These are phyloP conservation scores for Periophthalmodon schlosseri DNA, from an alignment of 2,113 vertebrate genomes.

Conservation along the genomic window DNA sequence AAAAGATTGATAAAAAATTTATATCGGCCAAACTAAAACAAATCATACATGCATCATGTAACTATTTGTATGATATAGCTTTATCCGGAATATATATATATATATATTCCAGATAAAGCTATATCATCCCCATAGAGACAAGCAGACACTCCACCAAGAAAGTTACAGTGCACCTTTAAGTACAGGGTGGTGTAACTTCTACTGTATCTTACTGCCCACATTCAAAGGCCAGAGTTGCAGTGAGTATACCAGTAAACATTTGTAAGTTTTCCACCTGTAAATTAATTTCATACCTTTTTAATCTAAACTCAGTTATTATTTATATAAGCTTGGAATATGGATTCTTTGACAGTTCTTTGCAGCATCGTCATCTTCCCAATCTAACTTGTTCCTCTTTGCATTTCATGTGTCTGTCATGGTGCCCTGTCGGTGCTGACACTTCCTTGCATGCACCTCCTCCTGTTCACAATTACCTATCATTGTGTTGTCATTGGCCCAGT, in stretches of 20 bases:
- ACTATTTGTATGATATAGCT: no score
- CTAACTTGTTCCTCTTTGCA: neutral
- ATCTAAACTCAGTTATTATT: neutral
- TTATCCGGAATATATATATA: no score
- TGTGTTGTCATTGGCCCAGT: constrained; percentile 58
- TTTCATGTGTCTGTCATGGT: constrained; percentile 38
- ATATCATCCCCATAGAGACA: no score
- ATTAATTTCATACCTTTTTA: neutral
- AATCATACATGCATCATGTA: no score
- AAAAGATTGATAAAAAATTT: neutral
- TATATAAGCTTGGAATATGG: neutral
- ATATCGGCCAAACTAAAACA: neutral
- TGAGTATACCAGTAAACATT: no score
- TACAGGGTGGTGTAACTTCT: no score
- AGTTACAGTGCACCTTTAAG: no score
- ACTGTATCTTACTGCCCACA: no score
- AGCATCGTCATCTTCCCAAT: neutral
- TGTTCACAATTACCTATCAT: constrained; percentile 61
- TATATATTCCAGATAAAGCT: no score
- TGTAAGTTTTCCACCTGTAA: neutral
- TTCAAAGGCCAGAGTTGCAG: no score
- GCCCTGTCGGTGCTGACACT: constrained; percentile 39
- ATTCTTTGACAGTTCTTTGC: neutral
- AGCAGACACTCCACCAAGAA: no score
- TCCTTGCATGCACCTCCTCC: constrained; percentile 34